Percentiles rank a stretch among this genome's conserved stretches.
Evolutionary conservation across 2,888 invertebrate species (phyloP).

Genomic region (Catocala sponsa): DNA sequence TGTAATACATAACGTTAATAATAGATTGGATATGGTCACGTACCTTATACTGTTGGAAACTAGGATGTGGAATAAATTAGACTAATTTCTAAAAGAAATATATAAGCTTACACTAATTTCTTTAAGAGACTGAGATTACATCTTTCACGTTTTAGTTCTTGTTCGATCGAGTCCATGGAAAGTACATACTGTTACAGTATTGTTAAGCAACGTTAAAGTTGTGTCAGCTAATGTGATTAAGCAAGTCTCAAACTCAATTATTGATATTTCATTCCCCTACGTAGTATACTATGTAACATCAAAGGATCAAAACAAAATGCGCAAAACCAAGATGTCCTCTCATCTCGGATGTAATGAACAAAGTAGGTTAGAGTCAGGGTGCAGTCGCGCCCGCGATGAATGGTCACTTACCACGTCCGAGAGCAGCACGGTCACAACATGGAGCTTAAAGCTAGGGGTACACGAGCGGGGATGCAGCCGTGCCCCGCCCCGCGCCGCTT

Average conservation of each 20-base stretch:
- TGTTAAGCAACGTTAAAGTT: too few relatives aligned
- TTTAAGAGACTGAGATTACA: too few relatives aligned
- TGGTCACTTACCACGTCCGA: slow-evolving; percentile 56
- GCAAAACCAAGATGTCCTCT: slow-evolving; percentile 70
- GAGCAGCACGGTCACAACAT: slow-evolving; percentile 52
- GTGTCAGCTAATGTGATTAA: background rate
- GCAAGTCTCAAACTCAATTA: background rate
- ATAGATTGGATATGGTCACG: too few relatives aligned
- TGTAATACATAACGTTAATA: slow-evolving; percentile 10
- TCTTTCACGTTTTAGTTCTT: too few relatives aligned
- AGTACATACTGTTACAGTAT: too few relatives aligned
- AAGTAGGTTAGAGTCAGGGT: slow-evolving; percentile 16
- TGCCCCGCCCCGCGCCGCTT: slow-evolving; percentile 67
- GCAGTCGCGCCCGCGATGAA: slow-evolving; percentile 33
- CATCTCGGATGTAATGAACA: slow-evolving; percentile 33
- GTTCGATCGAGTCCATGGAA: too few relatives aligned
- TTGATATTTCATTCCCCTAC: slow-evolving; percentile 30
- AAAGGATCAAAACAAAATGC: slow-evolving; percentile 61
- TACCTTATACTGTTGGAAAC: too few relatives aligned
- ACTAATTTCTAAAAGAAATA: too few relatives aligned
- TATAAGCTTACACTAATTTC: too few relatives aligned
- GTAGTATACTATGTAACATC: slow-evolving; percentile 26
- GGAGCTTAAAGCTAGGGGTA: slow-evolving; percentile 44
- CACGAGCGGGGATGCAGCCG: slow-evolving; percentile 57
- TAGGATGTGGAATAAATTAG: too few relatives aligned